Conservation (phyloP, 2,888 invertebrate species). For the Ormia ochracea region DNA sequence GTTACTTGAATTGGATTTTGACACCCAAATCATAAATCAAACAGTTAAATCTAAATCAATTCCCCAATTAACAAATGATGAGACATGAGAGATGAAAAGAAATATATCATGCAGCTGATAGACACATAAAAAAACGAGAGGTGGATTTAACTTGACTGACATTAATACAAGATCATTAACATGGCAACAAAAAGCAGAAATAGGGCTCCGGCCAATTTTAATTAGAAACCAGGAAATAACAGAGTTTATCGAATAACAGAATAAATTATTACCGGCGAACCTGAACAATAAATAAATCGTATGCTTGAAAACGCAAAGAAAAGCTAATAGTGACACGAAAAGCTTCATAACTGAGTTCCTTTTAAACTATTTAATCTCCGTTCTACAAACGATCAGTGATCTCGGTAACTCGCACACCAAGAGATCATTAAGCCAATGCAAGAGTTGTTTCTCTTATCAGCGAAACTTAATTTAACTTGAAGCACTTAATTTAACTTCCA, state of each 20-base stretch:
- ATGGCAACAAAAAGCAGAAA: constrained; percentile 11
- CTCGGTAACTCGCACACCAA: background rate
- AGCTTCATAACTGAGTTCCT: background rate
- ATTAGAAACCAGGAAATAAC: constrained; percentile 30
- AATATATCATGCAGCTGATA: constrained; percentile 4
- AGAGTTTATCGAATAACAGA: background rate
- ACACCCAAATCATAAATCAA: constrained; percentile 66
- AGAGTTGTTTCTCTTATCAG: background rate
- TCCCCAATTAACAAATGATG: constrained; percentile 62
- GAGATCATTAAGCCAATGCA: background rate
- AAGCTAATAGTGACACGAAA: background rate
- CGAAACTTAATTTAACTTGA: constrained; percentile 24
- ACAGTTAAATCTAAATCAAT: constrained; percentile 62
- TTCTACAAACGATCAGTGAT: background rate
- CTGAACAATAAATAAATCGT: background rate
- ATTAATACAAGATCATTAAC: constrained; percentile 52
- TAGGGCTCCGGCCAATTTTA: constrained; percentile 26
- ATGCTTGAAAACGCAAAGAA: background rate
- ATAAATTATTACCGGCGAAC: background rate
- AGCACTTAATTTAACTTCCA: constrained; percentile 48
- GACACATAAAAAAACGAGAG: background rate
- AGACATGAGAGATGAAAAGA: constrained; percentile 45
- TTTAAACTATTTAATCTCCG: background rate
- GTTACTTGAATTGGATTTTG: constrained; percentile 63
- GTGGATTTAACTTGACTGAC: constrained; percentile 47